Conservation (phyloP, 2,888 invertebrate genomes). For the Trichopoda pennipes region DNA sequence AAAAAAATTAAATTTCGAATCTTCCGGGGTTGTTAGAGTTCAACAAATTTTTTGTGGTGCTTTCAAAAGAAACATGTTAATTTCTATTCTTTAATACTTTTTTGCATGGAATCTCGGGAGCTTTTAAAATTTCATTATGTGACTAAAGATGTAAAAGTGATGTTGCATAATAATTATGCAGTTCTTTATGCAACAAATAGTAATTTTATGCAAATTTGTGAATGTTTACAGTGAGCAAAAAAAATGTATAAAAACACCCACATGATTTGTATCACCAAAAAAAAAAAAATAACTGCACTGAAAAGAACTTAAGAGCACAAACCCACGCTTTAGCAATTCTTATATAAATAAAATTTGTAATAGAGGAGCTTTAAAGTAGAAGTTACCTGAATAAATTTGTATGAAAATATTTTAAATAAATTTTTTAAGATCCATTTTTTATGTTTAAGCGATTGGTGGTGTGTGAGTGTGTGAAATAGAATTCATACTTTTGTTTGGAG, state of each 20-base stretch:
- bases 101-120: not conserved
- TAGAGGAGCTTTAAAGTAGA: slow-evolving; percentile 3
- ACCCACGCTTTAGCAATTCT: slow-evolving; percentile 31
- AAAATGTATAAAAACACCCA: slow-evolving; percentile 52
- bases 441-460: not conserved
- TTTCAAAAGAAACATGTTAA: too few species aligned
- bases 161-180: slow-evolving; percentile 56
- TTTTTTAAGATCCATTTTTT: not conserved
- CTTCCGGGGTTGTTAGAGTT: too few species aligned
- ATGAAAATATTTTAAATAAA: slow-evolving; percentile 29
- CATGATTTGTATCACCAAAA: not conserved
- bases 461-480: not conserved
- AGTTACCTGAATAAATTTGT: slow-evolving; percentile 34
- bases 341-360: not conserved
- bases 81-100: not conserved
- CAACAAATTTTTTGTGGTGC: too few species aligned
- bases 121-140: not conserved
- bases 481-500: not conserved
- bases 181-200: slow-evolving; percentile 56
- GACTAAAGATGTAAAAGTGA: slow-evolving; percentile 34
- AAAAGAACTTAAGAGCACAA: slow-evolving; percentile 2
- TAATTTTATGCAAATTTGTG: slow-evolving; percentile 67
- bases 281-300: not conserved
- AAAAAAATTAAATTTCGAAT: too few species aligned
- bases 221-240: slow-evolving; percentile 46